Base-by-base conservation (phyloP, 2,113 vertebrate species). In the Dipodomys stephensi region DNA sequence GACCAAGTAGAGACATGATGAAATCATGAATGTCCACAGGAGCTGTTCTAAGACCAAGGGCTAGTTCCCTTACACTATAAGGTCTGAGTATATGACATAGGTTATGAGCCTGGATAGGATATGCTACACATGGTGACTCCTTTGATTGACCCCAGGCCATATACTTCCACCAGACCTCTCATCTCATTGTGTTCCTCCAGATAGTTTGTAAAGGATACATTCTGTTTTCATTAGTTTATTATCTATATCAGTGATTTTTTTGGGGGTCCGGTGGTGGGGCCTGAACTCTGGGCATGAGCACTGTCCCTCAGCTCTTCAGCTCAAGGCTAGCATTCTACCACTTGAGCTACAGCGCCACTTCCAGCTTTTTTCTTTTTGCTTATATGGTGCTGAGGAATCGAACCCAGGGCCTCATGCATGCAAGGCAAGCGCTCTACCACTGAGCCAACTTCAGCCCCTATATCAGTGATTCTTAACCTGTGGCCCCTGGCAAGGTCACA, bases 401-500 rank as follows among this genome's bases (percentile, higher is more conserved):
- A 39, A 39, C 39, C 39, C 5, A 39, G 39, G 39, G 39, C 39
- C 39, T 39, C 39, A 39, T 5, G 39, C 39, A 39, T 39, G 39
- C 39, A 39, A 39, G 39, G 39, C 39, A 39, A 39, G 39, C 5
- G 39, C 39, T 39, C 39, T 39, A 39, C 39, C 39, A 39, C 39
- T 39, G 39, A 39, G 39, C 39, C 39, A 39, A 4, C 39, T 39
- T 39, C 39, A 39, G 39, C 39, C 39, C 9, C 35, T 18, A 30
- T 30, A 82, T 27, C 81, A 65, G n/a, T 27, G 46, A 57, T 60
- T 35, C 30, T 90, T 84, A 90, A 74, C 30, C 11, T 83, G 69
- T 90, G n/a, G 28, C 90, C 72, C 77, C 79, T 73, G 53, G 76
- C 69, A 87, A 30, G 13, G 82, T 69, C 64, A 91, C 62, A 22